These are phyloP conservation scores for Pristionchus entomophagus DNA, from an alignment of 2,888 invertebrate species.

Conservation along the genomic window DNA sequence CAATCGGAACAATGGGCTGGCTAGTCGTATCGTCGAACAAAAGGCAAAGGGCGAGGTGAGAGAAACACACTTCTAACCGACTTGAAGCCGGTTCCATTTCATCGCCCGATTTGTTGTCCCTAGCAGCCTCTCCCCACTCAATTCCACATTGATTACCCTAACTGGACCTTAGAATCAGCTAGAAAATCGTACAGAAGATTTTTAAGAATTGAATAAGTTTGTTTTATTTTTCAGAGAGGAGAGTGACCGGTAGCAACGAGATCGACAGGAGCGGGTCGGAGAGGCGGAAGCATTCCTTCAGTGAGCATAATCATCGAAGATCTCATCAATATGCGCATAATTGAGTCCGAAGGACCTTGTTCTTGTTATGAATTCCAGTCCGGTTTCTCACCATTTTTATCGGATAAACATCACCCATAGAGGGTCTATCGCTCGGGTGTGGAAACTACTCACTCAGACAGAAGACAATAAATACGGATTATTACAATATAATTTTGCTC, in stretches of 20 bases:
- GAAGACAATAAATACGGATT: constrained; percentile 3
- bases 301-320: constrained; percentile 2
- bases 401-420: constrained; percentile 20
- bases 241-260: background rate
- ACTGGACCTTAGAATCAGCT: too few species aligned
- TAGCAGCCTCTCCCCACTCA: too few species aligned
- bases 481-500: background rate
- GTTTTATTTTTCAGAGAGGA: background rate
- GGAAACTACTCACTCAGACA: constrained; percentile 27
- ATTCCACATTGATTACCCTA: too few species aligned
- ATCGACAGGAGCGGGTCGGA: background rate
- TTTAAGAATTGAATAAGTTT: background rate
- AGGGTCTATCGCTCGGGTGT: constrained; percentile 15
- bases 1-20: background rate
- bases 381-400: constrained; percentile 16
- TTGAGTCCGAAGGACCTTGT: constrained; percentile 1
- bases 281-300: background rate
- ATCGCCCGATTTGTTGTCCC: too few species aligned
- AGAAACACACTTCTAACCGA: background rate
- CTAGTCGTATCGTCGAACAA: background rate
- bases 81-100: background rate
- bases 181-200: too few species aligned
- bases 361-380: background rate
- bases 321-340: constrained; percentile 16
- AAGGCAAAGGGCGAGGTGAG: background rate